A percentile compares a stretch with the other conserved stretches of the same genome.
phyloP scores from a whole-genome alignment of 2,113 vertebrate genomes.

The Laterallus jamaicensis region DNA sequence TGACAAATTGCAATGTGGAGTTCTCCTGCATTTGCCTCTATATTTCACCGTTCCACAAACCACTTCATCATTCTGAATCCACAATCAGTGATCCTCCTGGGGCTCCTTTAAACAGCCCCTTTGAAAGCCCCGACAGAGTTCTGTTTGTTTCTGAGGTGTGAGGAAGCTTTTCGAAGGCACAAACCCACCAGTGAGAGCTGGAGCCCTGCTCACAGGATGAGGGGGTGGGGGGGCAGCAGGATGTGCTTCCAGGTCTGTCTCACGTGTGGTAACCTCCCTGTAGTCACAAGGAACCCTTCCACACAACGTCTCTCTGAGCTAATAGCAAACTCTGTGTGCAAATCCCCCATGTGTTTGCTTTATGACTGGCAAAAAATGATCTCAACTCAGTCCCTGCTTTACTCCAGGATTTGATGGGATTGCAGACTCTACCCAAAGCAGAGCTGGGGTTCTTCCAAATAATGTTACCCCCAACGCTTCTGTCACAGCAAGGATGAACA shows the following conservation, averaged over 20 bases:
- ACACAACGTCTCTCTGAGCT: rapidly evolving
- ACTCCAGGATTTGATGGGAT: not conserved
- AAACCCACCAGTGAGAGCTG: not conserved
- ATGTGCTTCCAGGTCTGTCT: not conserved
- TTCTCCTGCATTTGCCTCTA: conserved; percentile 46
- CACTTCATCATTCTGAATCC: conserved; percentile 52
- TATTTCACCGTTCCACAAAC: conserved; percentile 31
- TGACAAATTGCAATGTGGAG: conserved; percentile 66
- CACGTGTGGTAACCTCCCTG: rapidly evolving
- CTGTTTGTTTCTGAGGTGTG: conserved; percentile 3
- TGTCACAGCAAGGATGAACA: not conserved
- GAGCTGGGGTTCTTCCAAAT: not conserved
- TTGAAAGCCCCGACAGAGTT: conserved; percentile 49
- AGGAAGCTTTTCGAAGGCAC: not conserved
- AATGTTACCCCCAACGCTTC: not conserved
- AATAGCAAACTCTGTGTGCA: not conserved
- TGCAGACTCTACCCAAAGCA: not conserved
- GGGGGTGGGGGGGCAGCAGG: not conserved
- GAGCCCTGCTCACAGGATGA: not conserved
- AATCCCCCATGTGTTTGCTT: not conserved
- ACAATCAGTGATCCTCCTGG: conserved; percentile 38
- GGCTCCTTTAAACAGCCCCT: conserved; percentile 46
- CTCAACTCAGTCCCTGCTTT: not conserved
- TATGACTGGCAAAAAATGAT: not conserved
- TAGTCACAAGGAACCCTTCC: not conserved